Percentiles rank a stretch among this genome's conserved stretches.
Conservation (phyloP, 2,113 vertebrate genomes). For the Chelonoidis abingdonii region DNA sequence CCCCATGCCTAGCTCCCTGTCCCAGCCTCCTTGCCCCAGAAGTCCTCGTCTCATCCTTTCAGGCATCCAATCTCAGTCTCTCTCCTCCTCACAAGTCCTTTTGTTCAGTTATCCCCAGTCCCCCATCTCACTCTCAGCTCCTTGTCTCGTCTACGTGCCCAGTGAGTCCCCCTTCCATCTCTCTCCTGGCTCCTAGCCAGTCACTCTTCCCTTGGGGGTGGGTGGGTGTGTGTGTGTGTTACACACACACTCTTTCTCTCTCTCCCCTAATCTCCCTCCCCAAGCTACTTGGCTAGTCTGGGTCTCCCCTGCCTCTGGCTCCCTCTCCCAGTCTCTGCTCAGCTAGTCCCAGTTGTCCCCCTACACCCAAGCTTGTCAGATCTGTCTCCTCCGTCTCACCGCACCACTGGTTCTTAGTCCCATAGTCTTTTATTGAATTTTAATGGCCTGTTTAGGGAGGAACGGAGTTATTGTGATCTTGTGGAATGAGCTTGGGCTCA, state of each 20-base stretch:
- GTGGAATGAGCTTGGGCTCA: rapidly evolving
- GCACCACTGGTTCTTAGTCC: background rate
- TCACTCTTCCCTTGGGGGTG: background rate
- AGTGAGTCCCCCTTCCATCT: background rate
- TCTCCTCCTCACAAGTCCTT: background rate
- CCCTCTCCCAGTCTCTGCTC: background rate
- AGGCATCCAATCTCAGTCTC: background rate
- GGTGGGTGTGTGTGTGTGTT: no score
- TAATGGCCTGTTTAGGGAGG: background rate
- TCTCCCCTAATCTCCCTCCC: background rate
- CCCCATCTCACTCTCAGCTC: background rate
- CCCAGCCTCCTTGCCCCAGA: background rate
- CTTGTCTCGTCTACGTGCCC: background rate
- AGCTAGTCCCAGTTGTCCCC: background rate
- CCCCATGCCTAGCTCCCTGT: background rate
- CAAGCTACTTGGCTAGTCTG: background rate
- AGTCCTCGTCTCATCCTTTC: background rate
- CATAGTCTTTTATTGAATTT: background rate
- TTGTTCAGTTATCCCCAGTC: background rate
- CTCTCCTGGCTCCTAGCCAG: background rate
- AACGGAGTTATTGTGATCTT: background rate
- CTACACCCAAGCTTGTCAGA: background rate
- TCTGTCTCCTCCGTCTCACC: background rate
- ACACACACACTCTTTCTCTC: no score
- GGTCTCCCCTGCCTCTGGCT: background rate